Percentiles rank a stretch among this genome's conserved stretches.
Evolutionary conservation across 2,888 invertebrate genomes (phyloP).

Genomic region (Harpagoxenus sublaevis): DNA sequence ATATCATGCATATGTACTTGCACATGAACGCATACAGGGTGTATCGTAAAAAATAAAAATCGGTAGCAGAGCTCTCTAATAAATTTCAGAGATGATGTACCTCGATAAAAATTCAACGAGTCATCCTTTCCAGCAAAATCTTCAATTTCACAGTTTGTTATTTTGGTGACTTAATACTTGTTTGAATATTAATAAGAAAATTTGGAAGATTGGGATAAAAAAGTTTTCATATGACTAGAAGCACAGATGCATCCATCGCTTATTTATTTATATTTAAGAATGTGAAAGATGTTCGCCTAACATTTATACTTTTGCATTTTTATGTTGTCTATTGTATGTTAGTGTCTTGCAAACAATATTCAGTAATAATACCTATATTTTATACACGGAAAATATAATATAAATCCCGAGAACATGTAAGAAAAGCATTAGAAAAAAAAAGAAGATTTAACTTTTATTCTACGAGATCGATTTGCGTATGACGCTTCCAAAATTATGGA

Average conservation of each 20-base stretch:
- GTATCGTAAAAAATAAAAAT: constrained; percentile 27
- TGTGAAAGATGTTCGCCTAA: background rate
- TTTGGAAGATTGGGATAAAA: background rate
- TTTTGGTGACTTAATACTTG: background rate
- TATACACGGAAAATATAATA: background rate
- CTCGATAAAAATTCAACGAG: background rate
- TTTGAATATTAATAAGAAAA: background rate
- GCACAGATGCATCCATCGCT: background rate
- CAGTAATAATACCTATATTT: background rate
- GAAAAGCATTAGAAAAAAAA: background rate
- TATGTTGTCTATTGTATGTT: background rate
- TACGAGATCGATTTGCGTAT: background rate
- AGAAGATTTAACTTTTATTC: background rate
- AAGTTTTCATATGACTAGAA: background rate
- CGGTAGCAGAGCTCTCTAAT: background rate
- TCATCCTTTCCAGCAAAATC: background rate
- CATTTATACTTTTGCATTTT: background rate
- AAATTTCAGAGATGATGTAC: background rate
- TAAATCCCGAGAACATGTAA: background rate
- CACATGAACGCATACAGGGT: constrained; percentile 10
- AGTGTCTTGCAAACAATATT: background rate
- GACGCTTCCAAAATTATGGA: background rate
- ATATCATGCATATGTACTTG: constrained; percentile 23
- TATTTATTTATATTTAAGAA: background rate
- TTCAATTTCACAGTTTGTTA: background rate